phyloP scores from a whole-genome alignment of 2,797 vertebrate genomes.

The Cirrhinus mrigala region DNA sequence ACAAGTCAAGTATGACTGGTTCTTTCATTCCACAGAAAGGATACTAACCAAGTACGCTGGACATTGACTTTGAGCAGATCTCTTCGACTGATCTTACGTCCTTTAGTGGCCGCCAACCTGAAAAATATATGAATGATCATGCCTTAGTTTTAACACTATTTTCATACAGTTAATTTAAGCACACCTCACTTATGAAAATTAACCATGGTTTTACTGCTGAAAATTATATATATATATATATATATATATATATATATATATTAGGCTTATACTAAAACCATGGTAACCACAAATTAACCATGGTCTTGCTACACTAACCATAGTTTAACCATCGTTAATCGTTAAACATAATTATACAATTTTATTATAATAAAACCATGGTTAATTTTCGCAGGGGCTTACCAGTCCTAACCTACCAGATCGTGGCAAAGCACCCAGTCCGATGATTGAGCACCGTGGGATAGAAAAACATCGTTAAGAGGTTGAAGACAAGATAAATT shows the following conservation, averaged over 20 bases:
- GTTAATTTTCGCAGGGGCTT: too few species aligned
- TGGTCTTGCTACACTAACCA: too few species aligned
- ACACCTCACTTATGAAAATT: too few species aligned
- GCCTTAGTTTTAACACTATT: not conserved
- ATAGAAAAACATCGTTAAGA: conserved; percentile 76
- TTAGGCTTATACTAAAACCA: too few species aligned
- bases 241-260: too few species aligned
- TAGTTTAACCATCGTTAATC: too few species aligned
- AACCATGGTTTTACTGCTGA: too few species aligned
- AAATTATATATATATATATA: too few species aligned
- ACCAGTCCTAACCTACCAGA: conserved; percentile 76
- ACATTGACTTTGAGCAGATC: conserved; percentile 80
- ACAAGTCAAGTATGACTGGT: not conserved
- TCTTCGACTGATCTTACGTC: conserved; percentile 71
- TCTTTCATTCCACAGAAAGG: not conserved
- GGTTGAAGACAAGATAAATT: not conserved
- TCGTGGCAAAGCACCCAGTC: conserved; percentile 78
- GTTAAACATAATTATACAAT: too few species aligned
- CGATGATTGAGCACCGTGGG: conserved; percentile 72
- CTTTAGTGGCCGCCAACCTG: conserved; percentile 80
- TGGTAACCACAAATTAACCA: too few species aligned
- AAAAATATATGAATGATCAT: not conserved
- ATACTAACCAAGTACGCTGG: conserved; percentile 74
- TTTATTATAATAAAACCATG: too few species aligned
- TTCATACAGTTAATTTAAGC: not conserved